Evolutionary conservation across 2,888 invertebrate genomes (phyloP).

Genomic region (Oligia strigilis): DNA sequence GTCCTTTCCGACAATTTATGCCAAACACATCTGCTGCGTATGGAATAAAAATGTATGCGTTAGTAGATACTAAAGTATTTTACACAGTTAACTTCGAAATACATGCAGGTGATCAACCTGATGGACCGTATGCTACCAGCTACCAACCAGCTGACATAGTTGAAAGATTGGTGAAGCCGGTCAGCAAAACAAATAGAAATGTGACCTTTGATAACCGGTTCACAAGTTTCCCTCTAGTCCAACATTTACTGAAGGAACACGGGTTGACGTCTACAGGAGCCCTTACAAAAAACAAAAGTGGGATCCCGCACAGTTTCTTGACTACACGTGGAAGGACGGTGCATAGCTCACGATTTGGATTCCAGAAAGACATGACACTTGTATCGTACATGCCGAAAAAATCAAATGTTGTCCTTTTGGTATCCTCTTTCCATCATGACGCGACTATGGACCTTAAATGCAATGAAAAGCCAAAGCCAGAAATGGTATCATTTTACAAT

Average conservation of each 20-base stretch:
- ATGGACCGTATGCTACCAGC: constrained; percentile 32
- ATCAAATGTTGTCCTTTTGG: constrained; percentile 19
- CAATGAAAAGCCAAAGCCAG: constrained; percentile 34
- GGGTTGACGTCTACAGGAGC: constrained; percentile 35
- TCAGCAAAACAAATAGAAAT: constrained; percentile 38
- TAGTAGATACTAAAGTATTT: constrained; percentile 47
- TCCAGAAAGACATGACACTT: constrained; percentile 34
- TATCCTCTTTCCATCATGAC: constrained; percentile 41
- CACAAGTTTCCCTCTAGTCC: constrained; percentile 24
- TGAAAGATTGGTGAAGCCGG: constrained; percentile 34
- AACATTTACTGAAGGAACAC: constrained; percentile 34
- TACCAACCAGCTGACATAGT: constrained; percentile 33
- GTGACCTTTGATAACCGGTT: constrained; percentile 34
- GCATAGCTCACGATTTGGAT: constrained; percentile 35
- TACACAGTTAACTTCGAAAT: constrained; percentile 52
- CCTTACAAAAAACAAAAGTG: constrained; percentile 23
- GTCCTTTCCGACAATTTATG: constrained; percentile 37
- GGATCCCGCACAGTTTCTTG: constrained; percentile 26
- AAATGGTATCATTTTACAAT: constrained; percentile 44
- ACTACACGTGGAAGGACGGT: constrained; percentile 18
- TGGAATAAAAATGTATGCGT: constrained; percentile 50
- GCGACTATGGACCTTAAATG: constrained; percentile 13
- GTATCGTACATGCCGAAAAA: constrained; percentile 41
- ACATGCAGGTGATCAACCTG: constrained; percentile 48
- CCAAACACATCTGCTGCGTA: constrained; percentile 33